phyloP scores from a whole-genome alignment of 92 coral and sea anemone genomes.

The Phenganax marumi region DNA sequence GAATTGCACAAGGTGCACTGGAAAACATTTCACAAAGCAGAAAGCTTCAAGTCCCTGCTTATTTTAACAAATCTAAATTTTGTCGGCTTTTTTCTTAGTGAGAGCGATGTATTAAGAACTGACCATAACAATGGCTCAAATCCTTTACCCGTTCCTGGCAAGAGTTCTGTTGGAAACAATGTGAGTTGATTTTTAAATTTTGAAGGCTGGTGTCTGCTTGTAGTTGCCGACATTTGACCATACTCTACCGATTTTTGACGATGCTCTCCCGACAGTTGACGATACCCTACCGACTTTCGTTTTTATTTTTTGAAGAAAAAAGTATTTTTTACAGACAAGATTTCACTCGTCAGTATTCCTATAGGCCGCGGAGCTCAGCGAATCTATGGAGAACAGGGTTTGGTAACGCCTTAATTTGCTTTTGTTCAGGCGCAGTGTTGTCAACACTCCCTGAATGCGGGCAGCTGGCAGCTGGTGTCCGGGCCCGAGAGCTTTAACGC shows the following conservation, averaged over 20 bases:
- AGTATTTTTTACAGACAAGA: too few relatives aligned
- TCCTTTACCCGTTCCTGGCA: conserved; percentile 29
- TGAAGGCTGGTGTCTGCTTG: neutral
- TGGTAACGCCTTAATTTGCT: neutral
- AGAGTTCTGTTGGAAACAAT: conserved; percentile 5
- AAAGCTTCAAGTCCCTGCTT: neutral
- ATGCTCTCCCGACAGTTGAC: too few relatives aligned
- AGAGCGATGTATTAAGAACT: neutral
- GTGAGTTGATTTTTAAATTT: neutral
- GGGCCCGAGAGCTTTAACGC: conserved; percentile 89
- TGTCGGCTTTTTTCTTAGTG: neutral
- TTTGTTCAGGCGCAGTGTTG: neutral
- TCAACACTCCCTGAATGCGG: conserved; percentile 18
- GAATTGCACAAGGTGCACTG: conserved; percentile 21
- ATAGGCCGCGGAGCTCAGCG: too few relatives aligned
- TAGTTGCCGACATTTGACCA: too few relatives aligned
- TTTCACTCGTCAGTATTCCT: too few relatives aligned
- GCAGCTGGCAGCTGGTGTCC: conserved; percentile 93
- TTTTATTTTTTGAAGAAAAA: too few relatives aligned
- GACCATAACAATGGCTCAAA: conserved; percentile 17
- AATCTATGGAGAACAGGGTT: too few relatives aligned
- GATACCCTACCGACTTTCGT: too few relatives aligned
- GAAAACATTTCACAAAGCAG: neutral
- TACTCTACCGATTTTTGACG: too few relatives aligned
- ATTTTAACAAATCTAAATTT: neutral